Conservation (phyloP, 2,113 vertebrate genomes). For the Crotalus helleri region DNA sequence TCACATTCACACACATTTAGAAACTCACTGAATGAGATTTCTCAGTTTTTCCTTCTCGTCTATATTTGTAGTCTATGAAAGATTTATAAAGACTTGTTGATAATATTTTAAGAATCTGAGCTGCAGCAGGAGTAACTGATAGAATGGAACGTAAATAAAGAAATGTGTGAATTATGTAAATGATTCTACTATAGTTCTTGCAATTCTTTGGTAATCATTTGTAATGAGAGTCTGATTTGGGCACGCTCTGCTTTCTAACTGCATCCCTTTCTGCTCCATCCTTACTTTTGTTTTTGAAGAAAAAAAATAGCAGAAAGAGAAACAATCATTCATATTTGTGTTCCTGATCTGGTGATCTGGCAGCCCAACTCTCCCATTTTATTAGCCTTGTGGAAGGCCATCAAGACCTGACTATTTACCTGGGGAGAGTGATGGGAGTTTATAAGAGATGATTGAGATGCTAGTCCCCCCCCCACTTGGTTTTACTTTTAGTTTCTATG, state of each 20-base stretch:
- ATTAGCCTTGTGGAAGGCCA: not conserved
- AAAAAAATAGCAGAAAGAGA: not conserved
- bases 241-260: not conserved
- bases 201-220: not conserved
- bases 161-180: too few relatives aligned
- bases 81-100: slow-evolving; percentile 40
- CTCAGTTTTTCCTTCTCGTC: slow-evolving; percentile 44
- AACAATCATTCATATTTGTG: not conserved
- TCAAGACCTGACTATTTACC: not conserved
- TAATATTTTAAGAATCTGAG: not conserved
- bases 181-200: not conserved
- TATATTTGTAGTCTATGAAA: slow-evolving; percentile 25
- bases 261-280: not conserved
- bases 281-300: not conserved
- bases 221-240: not conserved
- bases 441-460: not conserved
- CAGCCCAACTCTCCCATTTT: not conserved
- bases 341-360: not conserved
- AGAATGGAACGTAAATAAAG: not conserved
- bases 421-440: not conserved
- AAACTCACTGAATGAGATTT: slow-evolving; percentile 29
- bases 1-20: not conserved
- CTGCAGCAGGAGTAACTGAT: not conserved
- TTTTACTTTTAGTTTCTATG: not conserved
- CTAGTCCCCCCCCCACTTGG: accelerated